Evolutionary conservation across 2,113 vertebrate genomes (phyloP).

Genomic region (Picathartes gymnocephalus): DNA sequence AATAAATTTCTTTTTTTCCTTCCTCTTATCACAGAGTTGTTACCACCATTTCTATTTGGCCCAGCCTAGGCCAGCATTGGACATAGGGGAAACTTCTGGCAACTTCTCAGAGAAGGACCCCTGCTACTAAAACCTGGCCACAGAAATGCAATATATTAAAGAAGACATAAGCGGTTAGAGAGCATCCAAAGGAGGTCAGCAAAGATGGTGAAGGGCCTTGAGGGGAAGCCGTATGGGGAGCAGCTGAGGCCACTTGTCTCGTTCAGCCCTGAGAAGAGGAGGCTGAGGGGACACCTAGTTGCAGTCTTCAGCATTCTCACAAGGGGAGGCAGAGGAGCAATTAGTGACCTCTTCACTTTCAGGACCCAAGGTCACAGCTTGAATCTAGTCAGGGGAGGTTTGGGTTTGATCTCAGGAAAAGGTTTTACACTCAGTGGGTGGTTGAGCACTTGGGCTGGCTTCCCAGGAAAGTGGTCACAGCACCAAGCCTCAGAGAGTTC

Average conservation of each 20-base stretch:
- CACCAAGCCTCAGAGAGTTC: neutral
- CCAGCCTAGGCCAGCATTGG: neutral
- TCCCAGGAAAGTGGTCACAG: neutral
- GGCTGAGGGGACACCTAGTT: neutral
- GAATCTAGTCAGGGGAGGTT: neutral
- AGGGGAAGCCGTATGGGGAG: neutral
- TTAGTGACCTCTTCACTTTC: neutral
- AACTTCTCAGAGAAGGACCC: neutral
- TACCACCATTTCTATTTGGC: too few relatives aligned
- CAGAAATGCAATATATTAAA: neutral
- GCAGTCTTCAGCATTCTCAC: neutral
- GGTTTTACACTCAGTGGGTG: neutral
- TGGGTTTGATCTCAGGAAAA: neutral
- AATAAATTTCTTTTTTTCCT: neutral
- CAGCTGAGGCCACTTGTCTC: neutral
- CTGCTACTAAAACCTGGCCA: neutral
- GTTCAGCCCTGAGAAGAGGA: neutral
- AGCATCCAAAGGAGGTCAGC: neutral
- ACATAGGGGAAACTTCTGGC: neutral
- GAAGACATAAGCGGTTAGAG: neutral
- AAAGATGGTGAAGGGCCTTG: neutral
- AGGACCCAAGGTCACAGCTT: neutral
- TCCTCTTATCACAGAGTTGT: neutral
- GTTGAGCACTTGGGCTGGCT: neutral
- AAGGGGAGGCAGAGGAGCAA: neutral